phyloP scores from a whole-genome alignment of 2,888 invertebrate genomes.

The Julus scanicus region DNA sequence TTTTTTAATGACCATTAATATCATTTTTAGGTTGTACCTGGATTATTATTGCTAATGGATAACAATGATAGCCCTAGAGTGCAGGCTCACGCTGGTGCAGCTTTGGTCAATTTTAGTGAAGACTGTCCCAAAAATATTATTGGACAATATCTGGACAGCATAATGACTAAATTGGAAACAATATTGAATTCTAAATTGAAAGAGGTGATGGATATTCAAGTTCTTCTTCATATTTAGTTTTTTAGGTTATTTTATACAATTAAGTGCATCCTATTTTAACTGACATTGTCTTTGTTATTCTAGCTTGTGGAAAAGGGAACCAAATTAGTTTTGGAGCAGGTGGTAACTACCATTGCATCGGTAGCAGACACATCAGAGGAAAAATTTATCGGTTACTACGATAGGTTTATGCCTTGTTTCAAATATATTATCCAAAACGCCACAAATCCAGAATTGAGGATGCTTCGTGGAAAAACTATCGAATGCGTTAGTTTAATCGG shows the following conservation, averaged over 20 bases:
- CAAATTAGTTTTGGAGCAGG: conserved; percentile 96
- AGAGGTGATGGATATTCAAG: conserved; percentile 71
- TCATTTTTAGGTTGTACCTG: conserved; percentile 77
- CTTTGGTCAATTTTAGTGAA: conserved; percentile 98
- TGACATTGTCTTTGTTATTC: conserved; percentile 56
- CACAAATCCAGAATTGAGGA: conserved; percentile 84
- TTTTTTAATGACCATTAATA: not conserved
- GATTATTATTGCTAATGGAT: conserved; percentile 86
- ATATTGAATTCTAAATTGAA: conserved; percentile 93
- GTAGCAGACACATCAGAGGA: conserved; percentile 98
- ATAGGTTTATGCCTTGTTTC: conserved; percentile 87
- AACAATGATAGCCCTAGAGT: conserved; percentile 94
- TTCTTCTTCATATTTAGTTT: not conserved
- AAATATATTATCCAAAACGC: conserved; percentile 98
- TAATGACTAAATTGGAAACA: conserved; percentile 89
- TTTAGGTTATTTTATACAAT: not conserved
- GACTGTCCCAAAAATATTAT: conserved; percentile 97
- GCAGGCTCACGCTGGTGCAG: conserved; percentile 90
- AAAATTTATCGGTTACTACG: conserved; percentile 94
- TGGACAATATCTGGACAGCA: conserved; percentile 86
- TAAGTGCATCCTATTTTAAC: not conserved
- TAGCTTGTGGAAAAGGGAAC: conserved; percentile 90
- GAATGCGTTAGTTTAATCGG: conserved; percentile 99
- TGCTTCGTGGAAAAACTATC: conserved; percentile 96
- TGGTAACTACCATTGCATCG: conserved; percentile 98